Evolutionary conservation across 2,797 vertebrate species (phyloP).

Genomic region (Chiloscyllium punctatum): DNA sequence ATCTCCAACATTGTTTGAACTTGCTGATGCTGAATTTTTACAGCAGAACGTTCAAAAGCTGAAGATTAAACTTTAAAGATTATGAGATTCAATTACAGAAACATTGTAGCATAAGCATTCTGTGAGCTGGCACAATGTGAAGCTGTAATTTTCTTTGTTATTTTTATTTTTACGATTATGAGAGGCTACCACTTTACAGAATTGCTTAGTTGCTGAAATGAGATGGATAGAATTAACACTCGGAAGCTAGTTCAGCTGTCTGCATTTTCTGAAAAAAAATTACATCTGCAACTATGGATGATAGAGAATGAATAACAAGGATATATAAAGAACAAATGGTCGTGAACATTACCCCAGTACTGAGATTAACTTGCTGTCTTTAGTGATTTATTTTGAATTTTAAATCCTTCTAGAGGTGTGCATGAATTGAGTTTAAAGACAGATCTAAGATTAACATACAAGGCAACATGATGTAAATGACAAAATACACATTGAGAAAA

Average conservation of each 20-base stretch:
- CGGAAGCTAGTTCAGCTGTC: background rate
- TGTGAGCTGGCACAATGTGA: background rate
- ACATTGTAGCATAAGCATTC: background rate
- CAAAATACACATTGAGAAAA: background rate
- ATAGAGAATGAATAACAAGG: background rate
- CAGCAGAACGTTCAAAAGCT: background rate
- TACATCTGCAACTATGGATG: background rate
- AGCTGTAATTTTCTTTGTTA: background rate
- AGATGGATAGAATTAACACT: background rate
- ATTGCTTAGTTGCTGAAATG: background rate
- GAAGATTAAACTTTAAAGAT: conserved; percentile 17
- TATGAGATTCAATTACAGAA: conserved; percentile 9
- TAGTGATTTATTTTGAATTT: background rate
- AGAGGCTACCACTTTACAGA: background rate
- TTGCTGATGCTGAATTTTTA: background rate
- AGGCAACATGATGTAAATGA: background rate
- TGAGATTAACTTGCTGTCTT: background rate
- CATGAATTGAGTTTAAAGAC: background rate
- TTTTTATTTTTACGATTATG: conserved; percentile 5
- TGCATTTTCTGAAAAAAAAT: background rate
- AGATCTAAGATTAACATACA: background rate
- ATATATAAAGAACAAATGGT: background rate
- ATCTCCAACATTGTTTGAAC: background rate
- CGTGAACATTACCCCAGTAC: background rate
- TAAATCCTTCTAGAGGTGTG: background rate